Evolutionary conservation across 2,113 vertebrate species (phyloP).

Genomic region (Hemibagrus wyckioides): DNA sequence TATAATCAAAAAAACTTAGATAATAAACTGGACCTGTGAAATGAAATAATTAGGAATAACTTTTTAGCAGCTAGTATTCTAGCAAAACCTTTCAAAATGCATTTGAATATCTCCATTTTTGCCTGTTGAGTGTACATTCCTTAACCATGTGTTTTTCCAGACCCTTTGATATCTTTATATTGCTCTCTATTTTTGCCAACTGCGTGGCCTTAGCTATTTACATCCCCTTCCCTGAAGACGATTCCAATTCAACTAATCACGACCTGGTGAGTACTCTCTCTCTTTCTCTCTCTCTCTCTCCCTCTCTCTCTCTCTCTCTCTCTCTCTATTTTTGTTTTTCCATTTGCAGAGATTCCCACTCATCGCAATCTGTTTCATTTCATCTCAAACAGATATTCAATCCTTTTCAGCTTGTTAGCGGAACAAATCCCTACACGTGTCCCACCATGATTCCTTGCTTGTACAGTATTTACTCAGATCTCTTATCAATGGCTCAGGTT

Average conservation of each 20-base stretch:
- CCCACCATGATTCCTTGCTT: not conserved
- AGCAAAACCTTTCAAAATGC: not conserved
- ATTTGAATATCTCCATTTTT: too few species aligned
- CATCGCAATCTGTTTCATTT: not conserved
- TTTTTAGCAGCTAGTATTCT: not conserved
- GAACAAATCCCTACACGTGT: slow-evolving; percentile 43
- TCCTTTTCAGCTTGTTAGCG: not conserved
- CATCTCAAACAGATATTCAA: not conserved
- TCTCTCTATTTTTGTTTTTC: slow-evolving; percentile 3
- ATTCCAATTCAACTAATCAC: slow-evolving; percentile 99
- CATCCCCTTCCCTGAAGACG: slow-evolving; percentile 98
- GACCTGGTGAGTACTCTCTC: slow-evolving; percentile 90
- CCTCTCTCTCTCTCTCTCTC: not conserved
- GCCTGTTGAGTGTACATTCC: slow-evolving; percentile 60
- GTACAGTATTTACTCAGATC: slow-evolving; percentile 32
- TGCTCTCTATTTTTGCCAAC: slow-evolving; percentile 99
- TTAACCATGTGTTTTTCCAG: slow-evolving; percentile 81
- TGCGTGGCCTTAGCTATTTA: slow-evolving; percentile 99
- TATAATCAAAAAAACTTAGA: not conserved
- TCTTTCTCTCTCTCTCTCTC: not conserved
- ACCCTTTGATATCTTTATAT: slow-evolving; percentile 99
- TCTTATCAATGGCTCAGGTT: slow-evolving; percentile 31
- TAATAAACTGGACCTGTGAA: not conserved
- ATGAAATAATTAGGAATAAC: not conserved
- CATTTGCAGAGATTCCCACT: not conserved